Base-by-base conservation (phyloP, 35 echinoderm and acorn worm species). In the Anneissia japonica region DNA sequence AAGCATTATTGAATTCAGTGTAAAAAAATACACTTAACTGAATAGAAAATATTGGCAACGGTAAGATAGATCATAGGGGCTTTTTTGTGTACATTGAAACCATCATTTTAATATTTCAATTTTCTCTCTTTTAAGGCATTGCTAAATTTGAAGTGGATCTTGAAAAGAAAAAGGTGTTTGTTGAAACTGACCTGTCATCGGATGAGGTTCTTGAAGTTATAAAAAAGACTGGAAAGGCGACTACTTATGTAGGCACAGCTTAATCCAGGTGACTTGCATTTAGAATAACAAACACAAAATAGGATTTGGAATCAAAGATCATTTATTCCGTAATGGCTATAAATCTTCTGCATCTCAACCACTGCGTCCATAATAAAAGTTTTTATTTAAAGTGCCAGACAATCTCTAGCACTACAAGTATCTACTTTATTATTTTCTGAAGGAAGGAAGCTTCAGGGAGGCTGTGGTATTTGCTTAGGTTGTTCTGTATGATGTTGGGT, bases 181-280 rank as follows among this genome's bases (percentile, higher is more conserved):
- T 93, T 51, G 46, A 41, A 30, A 81, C 91, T 7, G 43, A 75
- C 38, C 29, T 86, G 31, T 38, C 91, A 51, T 64, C 87, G 39
- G 83, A 89, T 81, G 56, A 81, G 11, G 46, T 93, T 23, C 77
- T 93, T 0, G 91, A 89, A 79, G 34, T 84, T 28, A 35, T 93
- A 1, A 93, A 93, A 78, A 93, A 93, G 38, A 89, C 91, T n/a
- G 91, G 91, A 74, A 93, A 93, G 73, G 77, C 81, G 4, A 93
- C 87, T 34, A 77, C 82, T 29, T 93, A 80, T 64, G 78, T 93
- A 5, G 83, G 87, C 32, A 46, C 38, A 36, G 51, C 32, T 34
- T 87, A 77, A 87, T 31, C 5, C 32, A 75, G 26, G 76, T 78
- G 36, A 78, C 5, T 78, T 78, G 51, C 26, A 23, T 45, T 64